phyloP scores from a whole-genome alignment of 2,888 invertebrate genomes.

The Meteorus colon region DNA sequence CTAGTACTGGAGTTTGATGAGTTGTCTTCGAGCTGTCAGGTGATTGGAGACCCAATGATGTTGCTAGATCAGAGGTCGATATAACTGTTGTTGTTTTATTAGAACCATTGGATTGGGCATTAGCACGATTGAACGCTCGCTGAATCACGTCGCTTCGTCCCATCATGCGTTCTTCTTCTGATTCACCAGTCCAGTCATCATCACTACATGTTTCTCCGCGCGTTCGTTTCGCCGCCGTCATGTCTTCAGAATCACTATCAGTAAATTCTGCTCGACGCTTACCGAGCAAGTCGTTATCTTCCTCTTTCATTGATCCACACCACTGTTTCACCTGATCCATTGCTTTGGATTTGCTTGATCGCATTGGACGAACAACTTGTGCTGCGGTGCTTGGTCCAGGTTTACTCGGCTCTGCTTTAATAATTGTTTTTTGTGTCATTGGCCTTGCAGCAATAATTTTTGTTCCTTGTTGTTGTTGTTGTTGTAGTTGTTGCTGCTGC shows the following conservation, averaged over 20 bases:
- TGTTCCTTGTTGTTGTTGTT: neutral
- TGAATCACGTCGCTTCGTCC: conserved; percentile 71
- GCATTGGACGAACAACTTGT: conserved; percentile 79
- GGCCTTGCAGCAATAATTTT: conserved; percentile 47
- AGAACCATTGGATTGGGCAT: conserved; percentile 71
- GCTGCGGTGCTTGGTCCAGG: conserved; percentile 68
- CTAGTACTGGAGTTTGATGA: conserved; percentile 66
- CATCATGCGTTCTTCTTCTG: conserved; percentile 72
- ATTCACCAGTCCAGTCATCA: conserved; percentile 71
- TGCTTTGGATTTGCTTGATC: conserved; percentile 87
- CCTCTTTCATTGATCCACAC: conserved; percentile 82
- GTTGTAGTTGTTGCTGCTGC: neutral
- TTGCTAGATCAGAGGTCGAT: conserved; percentile 75
- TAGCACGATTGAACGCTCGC: conserved; percentile 69
- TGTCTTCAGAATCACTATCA: conserved; percentile 75
- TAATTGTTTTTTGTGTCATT: conserved; percentile 60
- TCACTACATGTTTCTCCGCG: conserved; percentile 76
- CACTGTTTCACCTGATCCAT: conserved; percentile 89
- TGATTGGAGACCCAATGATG: conserved; percentile 74
- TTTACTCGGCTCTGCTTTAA: conserved; percentile 64
- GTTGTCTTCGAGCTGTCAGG: conserved; percentile 56
- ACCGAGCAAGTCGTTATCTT: conserved; percentile 71
- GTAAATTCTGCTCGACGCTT: conserved; percentile 74
- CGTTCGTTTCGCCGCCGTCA: conserved; percentile 74
- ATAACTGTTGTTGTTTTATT: conserved; percentile 61